Percentiles rank a stretch among this genome's conserved stretches.
Conservation (phyloP, 2,797 vertebrate genomes). For the Gambelia wislizenii region DNA sequence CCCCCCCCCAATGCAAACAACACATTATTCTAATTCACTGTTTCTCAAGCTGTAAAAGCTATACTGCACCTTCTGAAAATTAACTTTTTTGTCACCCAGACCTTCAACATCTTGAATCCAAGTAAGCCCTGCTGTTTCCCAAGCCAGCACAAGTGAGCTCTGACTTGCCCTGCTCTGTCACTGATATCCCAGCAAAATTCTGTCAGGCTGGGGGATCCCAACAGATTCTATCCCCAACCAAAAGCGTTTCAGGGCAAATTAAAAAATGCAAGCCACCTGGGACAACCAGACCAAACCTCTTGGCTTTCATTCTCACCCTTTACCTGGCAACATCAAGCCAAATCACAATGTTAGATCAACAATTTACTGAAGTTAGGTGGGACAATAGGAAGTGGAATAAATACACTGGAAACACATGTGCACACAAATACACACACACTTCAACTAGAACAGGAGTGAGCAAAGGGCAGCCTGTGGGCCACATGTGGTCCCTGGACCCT, state of each 20-base stretch:
- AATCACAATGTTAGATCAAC: background rate
- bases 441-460: background rate
- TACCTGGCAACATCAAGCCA: background rate
- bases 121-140: background rate
- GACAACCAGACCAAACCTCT: background rate
- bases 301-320: background rate
- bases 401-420: background rate
- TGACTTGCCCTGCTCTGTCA: background rate
- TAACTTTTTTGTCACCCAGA: background rate
- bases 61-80: background rate
- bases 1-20: background rate
- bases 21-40: background rate
- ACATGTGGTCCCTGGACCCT: too few relatives aligned
- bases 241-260: background rate
- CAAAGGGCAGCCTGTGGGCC: too few relatives aligned
- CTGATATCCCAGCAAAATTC: background rate
- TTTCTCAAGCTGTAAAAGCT: background rate
- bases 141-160: background rate
- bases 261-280: background rate
- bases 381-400: background rate
- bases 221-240: background rate
- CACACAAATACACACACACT: background rate
- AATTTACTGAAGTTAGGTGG: background rate
- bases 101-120: background rate
- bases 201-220: background rate